phyloP scores from a whole-genome alignment of 2,113 vertebrate genomes.

The Varanus komodoensis region DNA sequence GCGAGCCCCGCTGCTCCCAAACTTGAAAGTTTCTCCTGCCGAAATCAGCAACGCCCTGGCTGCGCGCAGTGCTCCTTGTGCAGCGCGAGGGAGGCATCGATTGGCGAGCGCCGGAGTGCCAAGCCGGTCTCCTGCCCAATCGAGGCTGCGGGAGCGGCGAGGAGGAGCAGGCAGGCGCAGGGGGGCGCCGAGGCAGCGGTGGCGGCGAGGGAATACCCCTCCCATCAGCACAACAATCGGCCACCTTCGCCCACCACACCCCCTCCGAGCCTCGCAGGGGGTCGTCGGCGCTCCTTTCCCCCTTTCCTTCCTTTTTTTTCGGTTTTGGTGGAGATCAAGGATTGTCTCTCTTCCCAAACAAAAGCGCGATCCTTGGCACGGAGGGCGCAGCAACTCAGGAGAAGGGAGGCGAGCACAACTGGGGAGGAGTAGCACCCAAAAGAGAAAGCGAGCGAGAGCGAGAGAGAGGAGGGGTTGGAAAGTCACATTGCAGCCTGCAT shows the following conservation, averaged over 20 bases:
- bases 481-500: conserved; percentile 62
- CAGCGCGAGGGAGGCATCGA: conserved; percentile 45
- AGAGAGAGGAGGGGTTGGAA: conserved; percentile 45
- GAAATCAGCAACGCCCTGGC: conserved; percentile 68
- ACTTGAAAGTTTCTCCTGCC: conserved; percentile 80
- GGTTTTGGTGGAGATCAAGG: conserved; percentile 11
- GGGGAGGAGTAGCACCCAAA: conserved; percentile 5
- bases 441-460: neutral
- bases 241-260: conserved; percentile 18
- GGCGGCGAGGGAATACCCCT: conserved; percentile 31
- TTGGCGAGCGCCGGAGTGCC: conserved; percentile 17
- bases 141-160: conserved; percentile 33
- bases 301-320: neutral
- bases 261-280: conserved; percentile 43
- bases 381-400: conserved; percentile 32
- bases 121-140: conserved; percentile 43
- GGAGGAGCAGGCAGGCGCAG: neutral
- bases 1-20: conserved; percentile 75
- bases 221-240: neutral
- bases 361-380: conserved; percentile 41
- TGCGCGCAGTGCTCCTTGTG: conserved; percentile 52
- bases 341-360: conserved; percentile 43
- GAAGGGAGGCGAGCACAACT: neutral
- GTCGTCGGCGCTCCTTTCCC: conserved; percentile 21
- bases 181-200: neutral